Conservation (phyloP, 2,888 invertebrate species). For the Dugesia japonica region DNA sequence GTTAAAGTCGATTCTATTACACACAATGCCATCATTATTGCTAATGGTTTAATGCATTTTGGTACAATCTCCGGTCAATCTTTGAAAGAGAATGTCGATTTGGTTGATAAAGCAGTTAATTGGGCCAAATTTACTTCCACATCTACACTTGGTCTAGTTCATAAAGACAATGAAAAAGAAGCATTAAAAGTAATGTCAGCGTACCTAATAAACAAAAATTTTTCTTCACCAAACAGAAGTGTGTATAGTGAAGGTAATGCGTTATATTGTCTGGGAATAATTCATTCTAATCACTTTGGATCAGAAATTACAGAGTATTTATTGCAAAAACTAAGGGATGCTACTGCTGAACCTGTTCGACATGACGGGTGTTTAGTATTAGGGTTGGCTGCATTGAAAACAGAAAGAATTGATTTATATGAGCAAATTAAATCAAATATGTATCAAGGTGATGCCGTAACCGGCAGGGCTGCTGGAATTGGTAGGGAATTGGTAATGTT, state of each 20-base stretch:
- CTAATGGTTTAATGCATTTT: too few relatives aligned
- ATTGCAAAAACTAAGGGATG: constrained; percentile 78
- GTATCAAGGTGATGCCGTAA: too few relatives aligned
- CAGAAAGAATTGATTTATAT: too few relatives aligned
- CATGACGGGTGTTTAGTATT: constrained; percentile 92
- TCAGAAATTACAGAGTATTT: constrained; percentile 66
- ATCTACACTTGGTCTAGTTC: too few relatives aligned
- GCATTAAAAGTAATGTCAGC: too few relatives aligned
- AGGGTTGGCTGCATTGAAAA: constrained; percentile 85
- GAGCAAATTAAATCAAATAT: too few relatives aligned
- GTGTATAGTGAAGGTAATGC: constrained; percentile 52
- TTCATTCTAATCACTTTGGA: constrained; percentile 93
- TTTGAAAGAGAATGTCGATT: too few relatives aligned
- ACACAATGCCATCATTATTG: constrained; percentile 92
- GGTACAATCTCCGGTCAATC: too few relatives aligned
- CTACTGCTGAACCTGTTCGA: constrained; percentile 69
- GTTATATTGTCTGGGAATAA: constrained; percentile 74
- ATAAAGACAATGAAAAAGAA: too few relatives aligned
- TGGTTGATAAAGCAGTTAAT: too few relatives aligned
- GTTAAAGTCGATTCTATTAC: constrained; percentile 75
- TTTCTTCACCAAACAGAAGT: constrained; percentile 57
- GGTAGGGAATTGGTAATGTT: constrained; percentile 99
- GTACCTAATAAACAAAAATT: constrained; percentile 84
- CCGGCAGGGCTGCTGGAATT: too few relatives aligned
- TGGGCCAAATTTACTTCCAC: constrained; percentile 97